These are phyloP conservation scores for Peromyscus aztecus DNA, from an alignment of 2,797 vertebrate species.

Conservation along the genomic window DNA sequence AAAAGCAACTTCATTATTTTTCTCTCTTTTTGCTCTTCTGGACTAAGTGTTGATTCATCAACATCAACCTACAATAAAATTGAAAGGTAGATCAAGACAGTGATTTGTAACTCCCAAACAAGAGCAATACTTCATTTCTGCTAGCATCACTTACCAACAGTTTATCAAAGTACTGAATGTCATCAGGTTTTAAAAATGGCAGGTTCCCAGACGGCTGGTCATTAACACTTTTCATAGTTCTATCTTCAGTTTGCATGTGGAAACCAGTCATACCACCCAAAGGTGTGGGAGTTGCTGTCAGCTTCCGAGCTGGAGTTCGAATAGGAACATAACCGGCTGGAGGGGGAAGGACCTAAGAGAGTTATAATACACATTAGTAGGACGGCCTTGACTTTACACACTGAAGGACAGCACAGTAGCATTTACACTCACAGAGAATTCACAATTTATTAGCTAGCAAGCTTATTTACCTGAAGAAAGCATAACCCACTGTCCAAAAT, in stretches of 20 bases:
- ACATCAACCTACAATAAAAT: constrained; percentile 94
- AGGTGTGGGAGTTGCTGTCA: constrained; percentile 97
- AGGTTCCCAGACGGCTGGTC: constrained; percentile 99
- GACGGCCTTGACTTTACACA: not conserved
- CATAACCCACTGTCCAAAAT: not conserved
- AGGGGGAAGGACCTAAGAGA: constrained; percentile 94
- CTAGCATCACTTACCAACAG: constrained; percentile 91
- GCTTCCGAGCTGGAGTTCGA: constrained; percentile 97
- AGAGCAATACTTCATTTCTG: not conserved
- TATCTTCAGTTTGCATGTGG: constrained; percentile 98
- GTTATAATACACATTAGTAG: constrained; percentile 21
- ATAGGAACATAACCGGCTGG: constrained; percentile 99
- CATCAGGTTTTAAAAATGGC: constrained; percentile 98
- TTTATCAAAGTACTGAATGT: constrained; percentile 99
- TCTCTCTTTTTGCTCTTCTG: constrained; percentile 98
- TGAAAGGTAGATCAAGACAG: not conserved
- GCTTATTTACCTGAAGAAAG: not conserved
- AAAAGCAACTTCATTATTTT: constrained; percentile 99
- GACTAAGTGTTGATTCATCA: constrained; percentile 98
- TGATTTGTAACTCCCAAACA: constrained; percentile 33
- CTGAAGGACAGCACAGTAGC: not conserved
- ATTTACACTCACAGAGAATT: not conserved
- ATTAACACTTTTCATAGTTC: constrained; percentile 97
- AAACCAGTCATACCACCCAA: constrained; percentile 99
- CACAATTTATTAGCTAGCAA: not conserved